These are phyloP conservation scores for Diaprepes abbreviatus DNA, from an alignment of 2,888 invertebrate genomes.

Conservation along the genomic window DNA sequence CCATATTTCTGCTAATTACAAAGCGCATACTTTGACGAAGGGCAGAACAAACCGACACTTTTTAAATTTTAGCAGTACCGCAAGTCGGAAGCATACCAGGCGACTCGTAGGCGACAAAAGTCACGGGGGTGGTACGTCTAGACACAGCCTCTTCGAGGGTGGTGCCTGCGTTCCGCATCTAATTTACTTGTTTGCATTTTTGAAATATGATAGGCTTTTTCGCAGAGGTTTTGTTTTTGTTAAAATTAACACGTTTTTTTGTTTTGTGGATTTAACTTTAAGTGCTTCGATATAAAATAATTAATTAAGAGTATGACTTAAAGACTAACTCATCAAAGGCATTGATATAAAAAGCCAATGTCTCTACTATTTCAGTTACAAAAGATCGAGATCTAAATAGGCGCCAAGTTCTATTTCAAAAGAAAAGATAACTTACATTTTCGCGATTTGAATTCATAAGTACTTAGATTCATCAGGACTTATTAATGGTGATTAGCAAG, in stretches of 20 bases:
- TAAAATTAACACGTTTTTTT: not conserved
- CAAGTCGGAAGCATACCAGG: conserved; percentile 25
- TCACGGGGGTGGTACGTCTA: conserved; percentile 39
- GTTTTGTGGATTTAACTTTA: not conserved
- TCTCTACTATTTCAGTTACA: too few species aligned
- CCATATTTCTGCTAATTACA: conserved; percentile 9
- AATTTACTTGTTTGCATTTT: conserved; percentile 28
- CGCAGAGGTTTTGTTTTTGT: conserved; percentile 2
- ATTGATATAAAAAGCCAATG: too few species aligned
- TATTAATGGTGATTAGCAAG: too few species aligned
- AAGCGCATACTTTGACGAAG: not conserved
- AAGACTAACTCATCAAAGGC: too few species aligned
- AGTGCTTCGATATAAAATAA: too few species aligned
- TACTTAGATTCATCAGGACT: too few species aligned
- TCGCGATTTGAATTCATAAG: too few species aligned
- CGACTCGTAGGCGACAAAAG: conserved; percentile 38
- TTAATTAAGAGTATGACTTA: too few species aligned
- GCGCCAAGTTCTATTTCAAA: too few species aligned
- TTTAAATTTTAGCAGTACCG: not conserved
- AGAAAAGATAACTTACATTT: too few species aligned
- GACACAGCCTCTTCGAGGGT: conserved; percentile 23
- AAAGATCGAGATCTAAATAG: too few species aligned
- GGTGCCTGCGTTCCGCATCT: conserved; percentile 28
- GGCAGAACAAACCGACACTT: not conserved
- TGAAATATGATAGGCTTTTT: conserved; percentile 21